Evolutionary conservation across 2,113 vertebrate species (phyloP).

Genomic region (Rhinopomastus cyanomelas): DNA sequence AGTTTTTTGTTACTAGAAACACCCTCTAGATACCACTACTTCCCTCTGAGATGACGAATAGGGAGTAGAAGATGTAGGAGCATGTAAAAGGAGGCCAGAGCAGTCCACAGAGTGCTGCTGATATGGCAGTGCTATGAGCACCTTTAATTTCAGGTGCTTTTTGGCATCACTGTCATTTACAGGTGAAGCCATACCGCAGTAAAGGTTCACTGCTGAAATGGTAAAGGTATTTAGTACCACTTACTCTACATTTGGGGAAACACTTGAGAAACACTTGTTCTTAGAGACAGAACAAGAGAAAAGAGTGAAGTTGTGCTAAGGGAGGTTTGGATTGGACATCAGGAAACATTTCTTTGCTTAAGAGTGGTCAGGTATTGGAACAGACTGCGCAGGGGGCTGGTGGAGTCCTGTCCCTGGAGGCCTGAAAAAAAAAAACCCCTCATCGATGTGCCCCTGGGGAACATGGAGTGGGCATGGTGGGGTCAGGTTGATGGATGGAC

Average conservation of each 20-base stretch:
- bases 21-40: not conserved
- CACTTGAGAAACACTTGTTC: not conserved
- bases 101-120: not conserved
- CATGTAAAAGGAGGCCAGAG: not conserved
- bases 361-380: too few species aligned
- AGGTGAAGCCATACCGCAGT: not conserved
- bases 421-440: too few species aligned
- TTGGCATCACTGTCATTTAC: not conserved
- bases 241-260: not conserved
- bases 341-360: too few species aligned
- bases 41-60: not conserved
- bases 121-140: not conserved
- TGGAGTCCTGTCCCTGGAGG: too few species aligned
- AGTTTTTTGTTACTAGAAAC: not conserved
- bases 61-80: not conserved
- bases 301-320: too few species aligned
- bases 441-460: too few species aligned
- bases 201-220: not conserved
- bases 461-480: too few species aligned
- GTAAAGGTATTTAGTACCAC: not conserved
- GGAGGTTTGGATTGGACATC: too few species aligned
- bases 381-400: too few species aligned
- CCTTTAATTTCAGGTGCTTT: not conserved
- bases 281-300: too few species aligned
- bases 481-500: too few species aligned